These are phyloP conservation scores for Euthynnus affinis DNA, from an alignment of 2,797 vertebrate species.

Conservation along the genomic window DNA sequence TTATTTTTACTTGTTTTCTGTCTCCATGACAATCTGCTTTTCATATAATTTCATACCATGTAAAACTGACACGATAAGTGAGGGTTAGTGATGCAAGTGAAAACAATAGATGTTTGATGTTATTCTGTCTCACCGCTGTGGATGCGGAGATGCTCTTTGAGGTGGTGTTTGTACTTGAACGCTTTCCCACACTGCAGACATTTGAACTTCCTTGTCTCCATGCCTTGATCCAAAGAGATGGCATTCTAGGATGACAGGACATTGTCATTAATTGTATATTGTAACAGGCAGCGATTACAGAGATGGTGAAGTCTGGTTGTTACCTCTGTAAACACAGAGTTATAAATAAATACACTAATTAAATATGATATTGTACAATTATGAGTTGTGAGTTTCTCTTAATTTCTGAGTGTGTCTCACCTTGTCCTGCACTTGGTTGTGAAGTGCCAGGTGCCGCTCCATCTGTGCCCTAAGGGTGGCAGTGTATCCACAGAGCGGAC, in stretches of 20 bases:
- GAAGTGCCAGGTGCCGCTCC: constrained; percentile 85
- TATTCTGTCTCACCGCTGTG: constrained; percentile 87
- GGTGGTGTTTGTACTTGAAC: constrained; percentile 92
- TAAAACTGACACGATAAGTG: constrained; percentile 58
- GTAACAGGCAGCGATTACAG: background rate
- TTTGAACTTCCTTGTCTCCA: constrained; percentile 89
- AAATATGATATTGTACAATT: background rate
- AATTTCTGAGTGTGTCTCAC: constrained; percentile 55
- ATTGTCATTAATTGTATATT: constrained; percentile 20
- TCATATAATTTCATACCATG: constrained; percentile 56
- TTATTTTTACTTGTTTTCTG: constrained; percentile 43
- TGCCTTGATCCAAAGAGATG: constrained; percentile 78
- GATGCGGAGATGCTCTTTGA: constrained; percentile 91
- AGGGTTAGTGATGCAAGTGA: constrained; percentile 53
- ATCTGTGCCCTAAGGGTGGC: constrained; percentile 84
- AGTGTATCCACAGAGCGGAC: constrained; percentile 86
- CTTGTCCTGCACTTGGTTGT: constrained; percentile 84
- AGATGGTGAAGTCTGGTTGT: background rate
- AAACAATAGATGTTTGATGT: constrained; percentile 70
- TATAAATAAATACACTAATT: constrained; percentile 9
- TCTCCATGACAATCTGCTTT: constrained; percentile 47
- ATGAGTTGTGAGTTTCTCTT: background rate
- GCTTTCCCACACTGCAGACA: constrained; percentile 90
- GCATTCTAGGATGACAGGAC: constrained; percentile 67
- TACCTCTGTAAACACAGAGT: background rate